These are phyloP conservation scores for Ophion obscuratus DNA, from an alignment of 2,888 invertebrate genomes.

Conservation along the genomic window DNA sequence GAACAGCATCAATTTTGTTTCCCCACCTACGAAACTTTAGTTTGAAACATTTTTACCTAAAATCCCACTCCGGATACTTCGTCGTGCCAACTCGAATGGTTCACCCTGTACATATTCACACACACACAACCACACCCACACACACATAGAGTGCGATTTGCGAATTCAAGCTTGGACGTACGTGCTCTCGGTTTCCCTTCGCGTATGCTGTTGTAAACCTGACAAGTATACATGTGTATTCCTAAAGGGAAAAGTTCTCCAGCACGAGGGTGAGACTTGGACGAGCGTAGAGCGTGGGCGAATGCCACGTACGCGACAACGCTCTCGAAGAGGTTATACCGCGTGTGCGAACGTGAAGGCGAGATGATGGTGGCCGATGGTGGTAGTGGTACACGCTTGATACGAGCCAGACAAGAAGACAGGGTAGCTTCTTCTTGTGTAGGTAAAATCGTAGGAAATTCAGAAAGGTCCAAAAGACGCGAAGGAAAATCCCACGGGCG, in stretches of 20 bases:
- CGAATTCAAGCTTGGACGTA: slow-evolving; percentile 41
- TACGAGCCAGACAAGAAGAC: slow-evolving; percentile 15
- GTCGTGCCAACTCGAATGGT: too few relatives aligned
- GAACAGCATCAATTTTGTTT: too few relatives aligned
- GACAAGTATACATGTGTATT: slow-evolving; percentile 29
- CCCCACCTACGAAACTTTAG: too few relatives aligned
- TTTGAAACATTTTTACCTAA: too few relatives aligned
- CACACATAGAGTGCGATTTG: slow-evolving; percentile 2
- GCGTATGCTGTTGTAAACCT: slow-evolving; percentile 13
- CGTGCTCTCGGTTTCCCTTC: slow-evolving; percentile 60
- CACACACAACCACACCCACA: neutral
- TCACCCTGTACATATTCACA: neutral
- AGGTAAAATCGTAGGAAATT: slow-evolving; percentile 42
- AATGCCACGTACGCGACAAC: slow-evolving; percentile 35
- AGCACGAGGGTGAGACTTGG: slow-evolving; percentile 33
- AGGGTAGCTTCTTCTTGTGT: slow-evolving; percentile 5
- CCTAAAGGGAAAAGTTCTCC: slow-evolving; percentile 46
- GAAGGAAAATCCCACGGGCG: slow-evolving; percentile 49
- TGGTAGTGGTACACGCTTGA: slow-evolving; percentile 12
- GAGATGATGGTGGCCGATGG: neutral
- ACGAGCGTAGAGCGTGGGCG: slow-evolving; percentile 31
- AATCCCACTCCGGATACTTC: too few relatives aligned
- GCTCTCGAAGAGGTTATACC: slow-evolving; percentile 15
- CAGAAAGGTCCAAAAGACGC: slow-evolving; percentile 24
- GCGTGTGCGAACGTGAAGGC: slow-evolving; percentile 39